Evolutionary conservation across 2,888 invertebrate genomes (phyloP).

Genomic region (Heterodera filipjevi): DNA sequence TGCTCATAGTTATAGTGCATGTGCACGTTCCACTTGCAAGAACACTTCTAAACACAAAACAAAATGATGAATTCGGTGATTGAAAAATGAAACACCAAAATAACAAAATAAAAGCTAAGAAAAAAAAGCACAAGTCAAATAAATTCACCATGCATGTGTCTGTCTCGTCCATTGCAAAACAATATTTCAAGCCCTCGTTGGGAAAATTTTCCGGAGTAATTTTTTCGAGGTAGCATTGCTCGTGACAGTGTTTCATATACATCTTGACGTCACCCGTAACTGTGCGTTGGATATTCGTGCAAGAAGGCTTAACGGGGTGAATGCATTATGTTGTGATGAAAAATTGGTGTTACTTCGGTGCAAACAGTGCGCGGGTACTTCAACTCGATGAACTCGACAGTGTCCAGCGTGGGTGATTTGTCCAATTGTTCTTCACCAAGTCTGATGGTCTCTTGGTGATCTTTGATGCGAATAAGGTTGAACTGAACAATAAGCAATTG

Average conservation of each 20-base stretch:
- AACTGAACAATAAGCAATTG: neutral
- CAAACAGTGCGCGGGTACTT: conserved; percentile 42
- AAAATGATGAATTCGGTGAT: neutral
- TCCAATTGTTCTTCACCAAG: neutral
- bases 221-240: neutral
- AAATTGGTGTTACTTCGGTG: neutral
- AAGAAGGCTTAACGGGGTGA: neutral
- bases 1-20: neutral
- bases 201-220: neutral
- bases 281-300: neutral
- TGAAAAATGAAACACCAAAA: neutral
- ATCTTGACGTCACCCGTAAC: neutral
- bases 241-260: neutral
- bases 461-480: conserved; percentile 35
- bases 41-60: neutral
- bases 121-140: neutral
- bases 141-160: neutral
- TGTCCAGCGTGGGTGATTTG: neutral
- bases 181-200: neutral
- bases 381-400: neutral
- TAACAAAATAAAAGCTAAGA: neutral
- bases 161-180: neutral
- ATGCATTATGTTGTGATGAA: too few relatives aligned
- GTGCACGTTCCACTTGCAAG: neutral
- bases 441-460: neutral